Evolutionary conservation across 2,113 vertebrate species (phyloP).

Genomic region (Ancistrus triradiatus): DNA sequence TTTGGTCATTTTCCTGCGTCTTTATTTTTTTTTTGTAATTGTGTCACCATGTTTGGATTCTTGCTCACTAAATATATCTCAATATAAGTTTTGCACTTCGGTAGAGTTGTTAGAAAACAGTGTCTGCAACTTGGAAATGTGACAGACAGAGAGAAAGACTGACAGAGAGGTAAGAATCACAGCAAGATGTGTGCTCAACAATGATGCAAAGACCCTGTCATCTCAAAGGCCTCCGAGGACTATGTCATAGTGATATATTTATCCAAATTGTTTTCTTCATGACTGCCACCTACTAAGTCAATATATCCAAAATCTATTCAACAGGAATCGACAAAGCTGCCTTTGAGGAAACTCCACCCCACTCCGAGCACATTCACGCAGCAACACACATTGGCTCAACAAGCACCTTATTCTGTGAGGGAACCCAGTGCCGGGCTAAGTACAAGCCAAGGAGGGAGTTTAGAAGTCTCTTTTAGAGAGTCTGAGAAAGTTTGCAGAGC

Average conservation of each 20-base stretch:
- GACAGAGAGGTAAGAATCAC: not conserved
- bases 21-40: too few relatives aligned
- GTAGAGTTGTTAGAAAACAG: too few relatives aligned
- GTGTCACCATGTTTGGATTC: too few relatives aligned
- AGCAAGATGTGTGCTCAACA: slow-evolving; percentile 17
- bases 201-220: slow-evolving; percentile 26
- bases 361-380: slow-evolving; percentile 33
- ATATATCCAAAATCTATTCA: slow-evolving; percentile 46
- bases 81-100: too few relatives aligned
- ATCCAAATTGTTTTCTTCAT: slow-evolving; percentile 31
- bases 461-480: slow-evolving; percentile 16
- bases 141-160: slow-evolving; percentile 9
- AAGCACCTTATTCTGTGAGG: slow-evolving; percentile 35
- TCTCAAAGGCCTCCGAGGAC: slow-evolving; percentile 21
- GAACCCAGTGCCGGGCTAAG: slow-evolving; percentile 27
- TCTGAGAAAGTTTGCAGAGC: not conserved
- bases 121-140: too few relatives aligned
- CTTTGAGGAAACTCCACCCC: slow-evolving; percentile 43
- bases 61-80: too few relatives aligned
- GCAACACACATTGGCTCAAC: slow-evolving; percentile 20
- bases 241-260: slow-evolving; percentile 28
- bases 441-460: slow-evolving; percentile 31
- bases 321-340: slow-evolving; percentile 40
- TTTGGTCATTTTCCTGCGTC: too few relatives aligned
- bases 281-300: slow-evolving; percentile 21